Conservation (phyloP, 2,888 invertebrate genomes). For the Chymomyza procnemis region DNA sequence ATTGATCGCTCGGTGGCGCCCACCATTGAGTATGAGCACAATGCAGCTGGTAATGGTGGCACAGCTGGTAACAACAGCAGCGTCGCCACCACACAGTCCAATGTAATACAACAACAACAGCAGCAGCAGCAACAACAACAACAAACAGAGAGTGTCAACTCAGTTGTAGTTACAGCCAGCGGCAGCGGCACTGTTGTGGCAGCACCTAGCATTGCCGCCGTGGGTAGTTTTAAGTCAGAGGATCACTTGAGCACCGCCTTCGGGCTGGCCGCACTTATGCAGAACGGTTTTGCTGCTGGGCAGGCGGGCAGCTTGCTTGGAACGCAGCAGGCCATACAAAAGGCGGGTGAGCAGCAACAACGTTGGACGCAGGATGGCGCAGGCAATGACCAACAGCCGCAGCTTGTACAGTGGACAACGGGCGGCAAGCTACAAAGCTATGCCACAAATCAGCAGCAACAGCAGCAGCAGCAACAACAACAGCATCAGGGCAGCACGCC, state of each 20-base stretch:
- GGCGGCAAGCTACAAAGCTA: conserved; percentile 89
- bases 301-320: conserved; percentile 60
- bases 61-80: conserved; percentile 46
- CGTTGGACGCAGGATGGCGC: conserved; percentile 63
- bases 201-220: conserved; percentile 56
- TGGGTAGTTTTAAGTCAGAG: conserved; percentile 82
- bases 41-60: conserved; percentile 55
- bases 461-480: conserved; percentile 66
- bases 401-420: conserved; percentile 79
- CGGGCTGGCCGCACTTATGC: conserved; percentile 88
- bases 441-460: conserved; percentile 68
- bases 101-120: conserved; percentile 62
- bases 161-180: conserved; percentile 69
- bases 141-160: conserved; percentile 50
- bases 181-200: conserved; percentile 63
- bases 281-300: conserved; percentile 79
- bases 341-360: conserved; percentile 67
- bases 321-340: conserved; percentile 52
- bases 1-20: conserved; percentile 78
- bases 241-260: conserved; percentile 86
- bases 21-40: conserved; percentile 78
- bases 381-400: conserved; percentile 60
- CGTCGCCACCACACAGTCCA: conserved; percentile 61
- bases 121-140: conserved; percentile 59
- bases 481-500: conserved; percentile 65